Conservation (phyloP, 2,888 invertebrate species). For the Drosophila tanythrix region DNA sequence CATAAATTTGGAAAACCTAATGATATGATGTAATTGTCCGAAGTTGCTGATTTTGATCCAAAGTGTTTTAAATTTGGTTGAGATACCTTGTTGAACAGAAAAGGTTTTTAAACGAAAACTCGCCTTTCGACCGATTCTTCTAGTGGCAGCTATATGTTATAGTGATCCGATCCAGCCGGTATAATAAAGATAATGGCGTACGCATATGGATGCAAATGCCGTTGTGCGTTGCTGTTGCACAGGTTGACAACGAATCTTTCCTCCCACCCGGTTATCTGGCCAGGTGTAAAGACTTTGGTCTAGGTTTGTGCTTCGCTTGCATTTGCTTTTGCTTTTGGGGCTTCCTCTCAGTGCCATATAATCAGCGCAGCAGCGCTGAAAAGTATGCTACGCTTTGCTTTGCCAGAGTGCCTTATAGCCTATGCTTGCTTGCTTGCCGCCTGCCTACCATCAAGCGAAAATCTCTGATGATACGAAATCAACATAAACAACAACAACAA, state of each 20-base stretch:
- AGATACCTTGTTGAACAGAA: not conserved
- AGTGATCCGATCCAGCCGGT: not conserved
- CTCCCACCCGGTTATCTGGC: slow-evolving; percentile 32
- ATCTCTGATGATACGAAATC: slow-evolving; percentile 81
- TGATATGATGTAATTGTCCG: not conserved
- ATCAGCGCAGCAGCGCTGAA: slow-evolving; percentile 73
- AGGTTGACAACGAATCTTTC: slow-evolving; percentile 40
- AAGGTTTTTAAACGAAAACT: not conserved
- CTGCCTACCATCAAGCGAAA: slow-evolving; percentile 62
- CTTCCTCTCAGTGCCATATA: slow-evolving; percentile 57
- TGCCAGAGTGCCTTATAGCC: slow-evolving; percentile 29
- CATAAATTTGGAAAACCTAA: not conserved
- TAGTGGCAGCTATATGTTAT: not conserved
- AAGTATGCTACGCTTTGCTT: slow-evolving; percentile 67
- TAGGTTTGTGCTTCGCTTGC: slow-evolving; percentile 53
- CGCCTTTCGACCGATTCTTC: not conserved
- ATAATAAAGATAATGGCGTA: slow-evolving; percentile 3
- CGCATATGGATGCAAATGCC: slow-evolving; percentile 35
- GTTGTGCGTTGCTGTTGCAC: slow-evolving; percentile 2
- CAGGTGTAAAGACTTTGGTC: slow-evolving; percentile 20
- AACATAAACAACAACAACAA: slow-evolving; percentile 69
- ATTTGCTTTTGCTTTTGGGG: slow-evolving; percentile 44
- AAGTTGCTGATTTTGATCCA: not conserved
- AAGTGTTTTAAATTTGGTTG: not conserved
- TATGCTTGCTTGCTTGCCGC: slow-evolving; percentile 21